Evolutionary conservation across 2,888 invertebrate species (phyloP).

Genomic region (Caenorhabditis imperialis): DNA sequence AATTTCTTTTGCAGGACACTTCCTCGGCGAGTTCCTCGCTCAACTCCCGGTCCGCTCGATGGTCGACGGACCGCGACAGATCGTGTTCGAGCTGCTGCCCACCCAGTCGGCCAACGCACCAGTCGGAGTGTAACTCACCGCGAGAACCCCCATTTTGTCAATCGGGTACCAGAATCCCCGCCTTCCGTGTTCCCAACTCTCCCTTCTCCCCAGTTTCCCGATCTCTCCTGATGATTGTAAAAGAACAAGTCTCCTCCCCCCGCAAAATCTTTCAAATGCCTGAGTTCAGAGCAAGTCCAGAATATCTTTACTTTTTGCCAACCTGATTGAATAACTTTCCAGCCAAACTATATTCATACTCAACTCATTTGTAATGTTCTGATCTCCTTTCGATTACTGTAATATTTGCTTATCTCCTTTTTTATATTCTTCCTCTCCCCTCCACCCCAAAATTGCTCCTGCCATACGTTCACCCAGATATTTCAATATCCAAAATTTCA

Average conservation of each 20-base stretch:
- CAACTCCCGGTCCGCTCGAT: constrained; percentile 66
- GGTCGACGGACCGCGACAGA: constrained; percentile 57
- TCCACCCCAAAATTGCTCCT: no score
- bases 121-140: constrained; percentile 2
- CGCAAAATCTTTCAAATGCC: neutral
- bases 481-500: no score
- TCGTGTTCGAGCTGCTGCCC: constrained; percentile 71
- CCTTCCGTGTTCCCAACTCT: neutral
- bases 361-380: no score
- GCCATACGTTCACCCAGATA: no score
- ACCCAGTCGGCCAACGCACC: constrained; percentile 11
- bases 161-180: constrained; percentile 4
- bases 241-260: neutral
- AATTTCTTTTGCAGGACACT: constrained; percentile 44
- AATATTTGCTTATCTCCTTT: no score
- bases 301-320: no score
- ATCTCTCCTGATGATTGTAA: neutral
- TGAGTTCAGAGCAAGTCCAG: no score
- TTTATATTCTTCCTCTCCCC: no score
- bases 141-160: constrained; percentile 23
- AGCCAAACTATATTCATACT: no score
- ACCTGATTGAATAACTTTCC: no score
- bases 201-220: constrained; percentile 7
- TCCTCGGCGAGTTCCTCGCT: constrained; percentile 68
- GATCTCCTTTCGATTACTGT: no score